phyloP scores from a whole-genome alignment of 2,797 vertebrate genomes.

The Typhlichthys subterraneus region DNA sequence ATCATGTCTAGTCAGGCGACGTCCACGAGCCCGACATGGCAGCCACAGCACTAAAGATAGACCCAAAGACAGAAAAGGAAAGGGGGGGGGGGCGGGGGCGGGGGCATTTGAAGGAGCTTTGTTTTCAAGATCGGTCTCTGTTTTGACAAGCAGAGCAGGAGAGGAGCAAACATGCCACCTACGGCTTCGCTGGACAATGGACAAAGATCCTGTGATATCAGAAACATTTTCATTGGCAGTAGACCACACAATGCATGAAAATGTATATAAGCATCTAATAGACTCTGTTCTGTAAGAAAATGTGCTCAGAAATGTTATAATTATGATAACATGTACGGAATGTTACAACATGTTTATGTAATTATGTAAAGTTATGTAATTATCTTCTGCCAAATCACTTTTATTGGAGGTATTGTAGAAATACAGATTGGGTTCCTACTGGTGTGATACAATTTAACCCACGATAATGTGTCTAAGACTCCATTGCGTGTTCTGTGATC shows the following conservation, averaged over 20 bases:
- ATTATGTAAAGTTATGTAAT: not conserved
- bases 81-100: no score
- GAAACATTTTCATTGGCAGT: not conserved
- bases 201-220: constrained; percentile 13
- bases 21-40: constrained; percentile 68
- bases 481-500: not conserved
- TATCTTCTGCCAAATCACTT: no score
- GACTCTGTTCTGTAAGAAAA: not conserved
- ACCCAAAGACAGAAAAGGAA: constrained; percentile 49
- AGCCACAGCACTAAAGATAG: constrained; percentile 74
- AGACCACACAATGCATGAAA: no score
- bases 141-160: constrained; percentile 68
- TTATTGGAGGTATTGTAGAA: no score
- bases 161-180: constrained; percentile 46
- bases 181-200: constrained; percentile 35
- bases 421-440: not conserved
- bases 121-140: constrained; percentile 57
- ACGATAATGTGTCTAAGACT: constrained; percentile 1
- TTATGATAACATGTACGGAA: no score
- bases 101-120: constrained; percentile 60
- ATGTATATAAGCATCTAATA: no score
- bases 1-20: constrained; percentile 68
- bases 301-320: constrained; percentile 8
- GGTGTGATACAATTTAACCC: constrained; percentile 6
- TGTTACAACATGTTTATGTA: no score